A percentile compares a stretch with the other conserved stretches of the same genome.
Conservation (phyloP, 2,113 vertebrate genomes). For the Carollia perspicillata region DNA sequence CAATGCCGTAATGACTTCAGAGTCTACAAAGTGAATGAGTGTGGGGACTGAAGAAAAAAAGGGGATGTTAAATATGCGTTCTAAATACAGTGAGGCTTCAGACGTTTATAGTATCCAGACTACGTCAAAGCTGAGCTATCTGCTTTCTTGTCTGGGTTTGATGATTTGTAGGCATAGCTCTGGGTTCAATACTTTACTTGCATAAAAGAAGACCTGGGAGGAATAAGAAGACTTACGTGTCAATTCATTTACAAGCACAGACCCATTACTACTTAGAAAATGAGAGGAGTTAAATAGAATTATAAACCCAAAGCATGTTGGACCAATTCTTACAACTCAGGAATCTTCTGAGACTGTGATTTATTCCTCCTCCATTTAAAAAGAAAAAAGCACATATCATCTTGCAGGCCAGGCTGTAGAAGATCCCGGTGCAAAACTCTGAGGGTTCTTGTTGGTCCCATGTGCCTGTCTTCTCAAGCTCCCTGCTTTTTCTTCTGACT, state of each 20-base stretch:
- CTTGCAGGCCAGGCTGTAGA: not conserved
- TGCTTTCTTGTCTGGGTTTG: not conserved
- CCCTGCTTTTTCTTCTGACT: not conserved
- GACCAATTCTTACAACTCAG: not conserved
- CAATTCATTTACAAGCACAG: not conserved
- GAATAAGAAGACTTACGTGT: not conserved
- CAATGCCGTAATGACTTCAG: not conserved
- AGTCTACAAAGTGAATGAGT: not conserved
- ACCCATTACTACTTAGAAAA: not conserved
- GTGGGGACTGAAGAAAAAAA: not conserved
- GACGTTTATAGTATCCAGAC: not conserved
- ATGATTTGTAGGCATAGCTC: not conserved
- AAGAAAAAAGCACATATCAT: not conserved
- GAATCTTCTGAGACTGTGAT: not conserved
- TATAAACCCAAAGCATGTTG: not conserved
- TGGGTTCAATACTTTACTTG: not conserved
- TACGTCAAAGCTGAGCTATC: not conserved
- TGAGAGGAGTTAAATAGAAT: conserved; percentile 9
- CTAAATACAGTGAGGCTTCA: not conserved
- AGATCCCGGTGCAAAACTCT: not conserved
- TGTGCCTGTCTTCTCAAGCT: not conserved
- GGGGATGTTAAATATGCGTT: not conserved
- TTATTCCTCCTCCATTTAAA: not conserved
- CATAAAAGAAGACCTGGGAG: not conserved
- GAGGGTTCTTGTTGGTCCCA: not conserved